These are phyloP conservation scores for Drosophila anceps DNA, from an alignment of 2,888 invertebrate species.

Conservation along the genomic window DNA sequence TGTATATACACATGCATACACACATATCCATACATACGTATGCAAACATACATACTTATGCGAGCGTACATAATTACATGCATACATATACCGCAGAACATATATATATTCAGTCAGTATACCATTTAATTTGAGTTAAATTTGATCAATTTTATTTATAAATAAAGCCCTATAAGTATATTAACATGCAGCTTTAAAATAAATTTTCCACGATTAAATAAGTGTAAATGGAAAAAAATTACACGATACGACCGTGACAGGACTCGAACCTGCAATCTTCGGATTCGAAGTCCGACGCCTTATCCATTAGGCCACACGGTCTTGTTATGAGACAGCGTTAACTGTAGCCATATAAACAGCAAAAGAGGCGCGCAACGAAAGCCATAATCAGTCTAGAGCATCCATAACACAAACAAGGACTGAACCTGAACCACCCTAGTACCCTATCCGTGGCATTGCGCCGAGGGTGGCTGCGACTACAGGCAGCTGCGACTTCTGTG, in stretches of 20 bases:
- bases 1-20: neutral
- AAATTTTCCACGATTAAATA: neutral
- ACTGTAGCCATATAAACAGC: slow-evolving; percentile 51
- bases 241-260: slow-evolving; percentile 84
- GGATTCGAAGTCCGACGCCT: slow-evolving; percentile 86
- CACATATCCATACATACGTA: neutral
- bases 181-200: too few relatives aligned
- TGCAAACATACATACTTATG: neutral
- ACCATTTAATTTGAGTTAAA: too few relatives aligned
- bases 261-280: slow-evolving; percentile 86
- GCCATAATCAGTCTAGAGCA: slow-evolving; percentile 45
- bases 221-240: slow-evolving; percentile 18
- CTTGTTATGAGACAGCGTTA: slow-evolving; percentile 56
- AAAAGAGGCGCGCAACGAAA: slow-evolving; percentile 45
- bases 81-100: too few relatives aligned
- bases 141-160: neutral
- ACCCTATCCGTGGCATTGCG: neutral
- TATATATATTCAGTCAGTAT: neutral
- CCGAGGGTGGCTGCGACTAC: slow-evolving; percentile 30
- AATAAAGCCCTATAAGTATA: neutral
- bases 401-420: slow-evolving; percentile 35
- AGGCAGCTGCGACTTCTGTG: slow-evolving; percentile 41
- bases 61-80: neutral
- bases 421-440: slow-evolving; percentile 41
- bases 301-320: slow-evolving; percentile 86